These are phyloP conservation scores for Ceratoteleas bidentatus DNA, from an alignment of 1,140 invertebrate genomes.

Conservation along the genomic window DNA sequence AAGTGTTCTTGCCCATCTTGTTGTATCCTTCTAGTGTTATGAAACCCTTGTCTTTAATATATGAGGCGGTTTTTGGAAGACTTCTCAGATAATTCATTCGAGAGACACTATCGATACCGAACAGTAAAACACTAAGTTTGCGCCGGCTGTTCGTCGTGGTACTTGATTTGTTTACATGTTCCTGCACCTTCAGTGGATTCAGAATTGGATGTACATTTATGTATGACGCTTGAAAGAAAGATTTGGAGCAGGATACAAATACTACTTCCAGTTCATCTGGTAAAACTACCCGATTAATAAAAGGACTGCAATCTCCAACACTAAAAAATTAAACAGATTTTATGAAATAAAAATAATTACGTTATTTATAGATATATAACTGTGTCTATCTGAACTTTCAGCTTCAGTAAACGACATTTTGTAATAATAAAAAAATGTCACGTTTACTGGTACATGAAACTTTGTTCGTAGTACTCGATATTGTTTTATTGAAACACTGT, in stretches of 20 bases:
- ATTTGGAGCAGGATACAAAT: constrained; percentile 79
- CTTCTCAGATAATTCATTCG: constrained; percentile 88
- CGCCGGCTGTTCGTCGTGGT: constrained; percentile 62
- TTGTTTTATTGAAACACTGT: too few species aligned
- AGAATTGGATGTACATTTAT: constrained; percentile 82
- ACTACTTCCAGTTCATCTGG: constrained; percentile 77
- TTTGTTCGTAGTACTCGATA: too few species aligned
- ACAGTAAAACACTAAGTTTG: constrained; percentile 85
- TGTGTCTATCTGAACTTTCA: too few species aligned
- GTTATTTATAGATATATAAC: too few species aligned
- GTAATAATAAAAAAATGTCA: too few species aligned
- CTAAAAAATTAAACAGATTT: constrained; percentile 70
- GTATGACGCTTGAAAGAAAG: constrained; percentile 72
- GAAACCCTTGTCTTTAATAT: constrained; percentile 84
- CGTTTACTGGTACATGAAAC: too few species aligned
- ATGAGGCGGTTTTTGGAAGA: constrained; percentile 87
- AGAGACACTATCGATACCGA: constrained; percentile 92
- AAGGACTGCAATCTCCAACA: constrained; percentile 76
- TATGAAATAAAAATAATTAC: too few species aligned
- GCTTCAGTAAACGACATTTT: too few species aligned
- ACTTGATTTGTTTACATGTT: constrained; percentile 64
- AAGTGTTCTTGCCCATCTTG: constrained; percentile 90
- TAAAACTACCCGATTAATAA: constrained; percentile 74
- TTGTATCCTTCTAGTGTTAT: constrained; percentile 84
- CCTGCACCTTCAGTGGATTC: constrained; percentile 72